Conservation (phyloP, 2,888 invertebrate species). For the Drosophila multiciliata region DNA sequence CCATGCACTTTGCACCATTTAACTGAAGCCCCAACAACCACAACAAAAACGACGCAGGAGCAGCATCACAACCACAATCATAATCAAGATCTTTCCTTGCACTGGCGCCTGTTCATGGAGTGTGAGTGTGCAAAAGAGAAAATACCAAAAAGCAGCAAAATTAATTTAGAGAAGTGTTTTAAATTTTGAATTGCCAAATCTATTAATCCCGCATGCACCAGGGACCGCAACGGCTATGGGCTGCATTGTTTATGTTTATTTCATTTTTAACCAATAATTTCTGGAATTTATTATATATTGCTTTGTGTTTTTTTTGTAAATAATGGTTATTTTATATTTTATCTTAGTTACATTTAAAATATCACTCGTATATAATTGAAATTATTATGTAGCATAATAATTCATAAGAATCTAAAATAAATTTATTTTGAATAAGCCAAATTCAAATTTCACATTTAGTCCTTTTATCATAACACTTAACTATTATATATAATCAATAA, state of each 20-base stretch:
- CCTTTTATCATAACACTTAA: not conserved
- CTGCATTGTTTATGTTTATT: not conserved
- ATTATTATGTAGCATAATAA: not conserved
- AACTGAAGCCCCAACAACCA: conserved; percentile 22
- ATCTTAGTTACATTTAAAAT: not conserved
- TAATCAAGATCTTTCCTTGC: conserved; percentile 35
- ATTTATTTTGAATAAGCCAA: not conserved
- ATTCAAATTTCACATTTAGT: not conserved
- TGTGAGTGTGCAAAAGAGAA: conserved; percentile 69
- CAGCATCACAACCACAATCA: conserved; percentile 33
- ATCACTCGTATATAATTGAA: not conserved
- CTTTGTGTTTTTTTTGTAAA: not conserved
- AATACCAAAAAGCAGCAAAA: conserved; percentile 1
- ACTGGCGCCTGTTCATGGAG: conserved; percentile 82
- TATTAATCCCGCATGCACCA: conserved; percentile 22
- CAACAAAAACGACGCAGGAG: conserved; percentile 17
- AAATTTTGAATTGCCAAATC: conserved; percentile 8
- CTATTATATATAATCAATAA: not conserved
- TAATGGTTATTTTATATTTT: not conserved
- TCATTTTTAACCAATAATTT: not conserved
- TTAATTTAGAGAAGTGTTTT: conserved; percentile 3
- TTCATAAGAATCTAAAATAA: not conserved
- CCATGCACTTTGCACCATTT: conserved; percentile 44
- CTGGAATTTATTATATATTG: not conserved
- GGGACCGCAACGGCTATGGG: not conserved